A percentile compares a stretch with the other conserved stretches of the same genome.
phyloP scores from a whole-genome alignment of 1,140 invertebrate genomes.

The Epicauta chinensis region DNA sequence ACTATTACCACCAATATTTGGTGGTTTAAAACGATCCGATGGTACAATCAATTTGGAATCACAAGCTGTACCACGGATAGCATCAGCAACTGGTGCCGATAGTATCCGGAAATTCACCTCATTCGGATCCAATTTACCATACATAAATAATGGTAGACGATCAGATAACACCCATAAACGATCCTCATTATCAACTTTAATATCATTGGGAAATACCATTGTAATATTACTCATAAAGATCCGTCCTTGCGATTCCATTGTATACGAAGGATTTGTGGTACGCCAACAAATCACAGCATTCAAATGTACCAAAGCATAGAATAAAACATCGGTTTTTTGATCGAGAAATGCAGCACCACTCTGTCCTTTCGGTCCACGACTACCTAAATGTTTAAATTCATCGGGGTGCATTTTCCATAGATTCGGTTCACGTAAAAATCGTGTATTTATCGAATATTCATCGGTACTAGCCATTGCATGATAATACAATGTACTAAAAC shows the following conservation, averaged over 20 bases:
- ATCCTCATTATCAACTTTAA: conserved; percentile 65
- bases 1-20: neutral
- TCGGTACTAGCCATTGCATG: conserved; percentile 67
- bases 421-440: conserved; percentile 53
- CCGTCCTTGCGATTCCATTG: conserved; percentile 57
- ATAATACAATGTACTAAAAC: conserved; percentile 68
- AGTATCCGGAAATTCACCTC: conserved; percentile 70
- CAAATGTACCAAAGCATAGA: conserved; percentile 68
- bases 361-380: conserved; percentile 62
- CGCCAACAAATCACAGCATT: conserved; percentile 75
- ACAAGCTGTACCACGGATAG: conserved; percentile 64
- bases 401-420: conserved; percentile 51
- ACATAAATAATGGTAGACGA: conserved; percentile 63
- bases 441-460: conserved; percentile 65
- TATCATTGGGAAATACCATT: conserved; percentile 70
- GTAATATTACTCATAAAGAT: conserved; percentile 64
- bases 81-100: conserved; percentile 56
- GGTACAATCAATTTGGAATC: conserved; percentile 41
- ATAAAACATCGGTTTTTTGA: conserved; percentile 61
- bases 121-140: conserved; percentile 53
- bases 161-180: conserved; percentile 71
- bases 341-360: conserved; percentile 68
- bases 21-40: conserved; percentile 4
- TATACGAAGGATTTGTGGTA: conserved; percentile 57
- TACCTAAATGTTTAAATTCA: conserved; percentile 62